phyloP scores from a whole-genome alignment of 2,113 vertebrate species.

The Leptobrachium ailaonicum region DNA sequence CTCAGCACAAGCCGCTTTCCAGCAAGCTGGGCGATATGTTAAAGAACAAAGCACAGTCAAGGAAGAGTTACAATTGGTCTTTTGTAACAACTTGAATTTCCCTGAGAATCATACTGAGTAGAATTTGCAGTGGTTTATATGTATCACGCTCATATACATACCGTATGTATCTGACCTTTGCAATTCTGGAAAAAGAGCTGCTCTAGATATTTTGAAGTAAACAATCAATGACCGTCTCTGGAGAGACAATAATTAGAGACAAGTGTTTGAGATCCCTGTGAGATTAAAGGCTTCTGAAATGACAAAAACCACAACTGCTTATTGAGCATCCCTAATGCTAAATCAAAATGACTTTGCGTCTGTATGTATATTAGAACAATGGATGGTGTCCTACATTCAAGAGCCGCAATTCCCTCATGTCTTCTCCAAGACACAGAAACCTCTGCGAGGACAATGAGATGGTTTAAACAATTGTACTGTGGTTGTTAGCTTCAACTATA shows the following conservation, averaged over 20 bases:
- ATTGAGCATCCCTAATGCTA: neutral
- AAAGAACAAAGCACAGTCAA: neutral
- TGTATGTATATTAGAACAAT: neutral
- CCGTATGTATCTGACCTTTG: neutral
- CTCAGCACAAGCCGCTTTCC: neutral
- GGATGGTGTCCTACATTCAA: too few species aligned
- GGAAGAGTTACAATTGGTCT: neutral
- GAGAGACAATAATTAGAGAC: neutral
- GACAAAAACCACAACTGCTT: neutral
- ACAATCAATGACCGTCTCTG: neutral
- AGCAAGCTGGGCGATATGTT: constrained; percentile 15
- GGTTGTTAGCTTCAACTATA: too few species aligned
- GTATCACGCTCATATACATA: neutral
- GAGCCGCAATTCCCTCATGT: too few species aligned
- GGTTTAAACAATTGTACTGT: too few species aligned
- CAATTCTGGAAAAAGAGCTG: neutral
- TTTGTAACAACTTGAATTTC: neutral
- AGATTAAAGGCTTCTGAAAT: neutral
- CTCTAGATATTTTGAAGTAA: neutral
- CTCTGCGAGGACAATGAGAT: too few species aligned
- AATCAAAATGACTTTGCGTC: neutral
- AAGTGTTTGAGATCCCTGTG: neutral
- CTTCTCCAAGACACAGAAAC: too few species aligned
- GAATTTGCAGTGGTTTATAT: neutral
- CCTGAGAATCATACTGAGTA: neutral